Conservation (phyloP, 2,888 invertebrate species). For the Eupeodes luniger region DNA sequence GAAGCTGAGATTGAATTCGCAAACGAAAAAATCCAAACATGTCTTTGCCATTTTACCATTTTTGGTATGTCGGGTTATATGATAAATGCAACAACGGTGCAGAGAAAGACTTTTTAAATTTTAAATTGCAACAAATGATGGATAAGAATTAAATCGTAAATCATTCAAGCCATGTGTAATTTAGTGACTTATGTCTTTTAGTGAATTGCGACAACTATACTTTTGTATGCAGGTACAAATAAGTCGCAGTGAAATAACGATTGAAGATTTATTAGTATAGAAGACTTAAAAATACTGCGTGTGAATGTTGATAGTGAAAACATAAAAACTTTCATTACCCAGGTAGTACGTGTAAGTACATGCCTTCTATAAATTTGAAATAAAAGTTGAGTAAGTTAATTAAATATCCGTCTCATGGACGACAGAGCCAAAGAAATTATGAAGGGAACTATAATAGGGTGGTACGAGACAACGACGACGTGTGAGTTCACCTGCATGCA, state of each 20-base stretch:
- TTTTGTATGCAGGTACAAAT: not conserved
- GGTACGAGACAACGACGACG: too few species aligned
- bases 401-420: slow-evolving; percentile 10
- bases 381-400: not conserved
- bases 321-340: slow-evolving; percentile 12
- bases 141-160: slow-evolving; percentile 2
- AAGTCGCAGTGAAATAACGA: not conserved
- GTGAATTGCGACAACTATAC: not conserved
- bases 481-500: not conserved
- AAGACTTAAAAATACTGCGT: not conserved
- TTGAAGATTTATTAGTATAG: slow-evolving; percentile 6
- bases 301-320: slow-evolving; percentile 26
- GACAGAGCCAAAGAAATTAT: not conserved
- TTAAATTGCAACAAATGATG: not conserved
- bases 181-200: not conserved
- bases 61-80: too few species aligned
- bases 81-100: not conserved
- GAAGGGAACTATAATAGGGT: slow-evolving; percentile 4
- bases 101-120: not conserved
- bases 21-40: not conserved
- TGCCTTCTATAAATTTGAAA: not conserved
- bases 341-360: not conserved
- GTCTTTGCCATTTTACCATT: not conserved
- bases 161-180: slow-evolving; percentile 9
- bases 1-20: not conserved